A percentile compares a stretch with the other conserved stretches of the same genome.
Conservation (phyloP, 2,888 invertebrate genomes). For the Acanthopleura granulata region DNA sequence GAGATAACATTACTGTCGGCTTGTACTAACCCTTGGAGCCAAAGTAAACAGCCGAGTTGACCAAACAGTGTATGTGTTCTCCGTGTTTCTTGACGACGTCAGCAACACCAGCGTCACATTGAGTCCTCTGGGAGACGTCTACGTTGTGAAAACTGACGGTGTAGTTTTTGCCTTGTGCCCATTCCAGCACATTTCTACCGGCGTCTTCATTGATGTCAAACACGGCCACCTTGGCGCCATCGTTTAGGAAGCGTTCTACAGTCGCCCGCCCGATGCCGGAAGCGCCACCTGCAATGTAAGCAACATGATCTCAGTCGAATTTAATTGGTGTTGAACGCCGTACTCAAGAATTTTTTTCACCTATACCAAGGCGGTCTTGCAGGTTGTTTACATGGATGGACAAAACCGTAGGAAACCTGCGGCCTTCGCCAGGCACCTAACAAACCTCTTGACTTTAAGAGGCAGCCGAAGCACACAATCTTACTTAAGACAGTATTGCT, state of each 20-base stretch:
- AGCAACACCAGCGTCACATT: neutral
- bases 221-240: neutral
- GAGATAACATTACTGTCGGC: too few species aligned
- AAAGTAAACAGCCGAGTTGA: constrained; percentile 24
- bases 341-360: too few species aligned
- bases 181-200: neutral
- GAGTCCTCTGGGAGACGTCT: neutral
- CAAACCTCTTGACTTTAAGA: too few species aligned
- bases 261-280: constrained; percentile 4
- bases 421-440: too few species aligned
- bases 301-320: too few species aligned
- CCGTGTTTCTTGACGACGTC: constrained; percentile 1
- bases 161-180: neutral
- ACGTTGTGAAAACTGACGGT: neutral
- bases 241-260: constrained; percentile 1
- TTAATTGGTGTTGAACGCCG: too few species aligned
- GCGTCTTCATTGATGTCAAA: constrained; percentile 3
- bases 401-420: too few species aligned
- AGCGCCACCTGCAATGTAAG: neutral
- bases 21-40: constrained; percentile 28
- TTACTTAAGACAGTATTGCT: too few species aligned
- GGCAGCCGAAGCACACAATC: too few species aligned
- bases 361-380: too few species aligned
- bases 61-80: constrained; percentile 18
- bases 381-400: too few species aligned